phyloP scores from a whole-genome alignment of 2,888 invertebrate species.

The Drosophila pseudotakahashii region DNA sequence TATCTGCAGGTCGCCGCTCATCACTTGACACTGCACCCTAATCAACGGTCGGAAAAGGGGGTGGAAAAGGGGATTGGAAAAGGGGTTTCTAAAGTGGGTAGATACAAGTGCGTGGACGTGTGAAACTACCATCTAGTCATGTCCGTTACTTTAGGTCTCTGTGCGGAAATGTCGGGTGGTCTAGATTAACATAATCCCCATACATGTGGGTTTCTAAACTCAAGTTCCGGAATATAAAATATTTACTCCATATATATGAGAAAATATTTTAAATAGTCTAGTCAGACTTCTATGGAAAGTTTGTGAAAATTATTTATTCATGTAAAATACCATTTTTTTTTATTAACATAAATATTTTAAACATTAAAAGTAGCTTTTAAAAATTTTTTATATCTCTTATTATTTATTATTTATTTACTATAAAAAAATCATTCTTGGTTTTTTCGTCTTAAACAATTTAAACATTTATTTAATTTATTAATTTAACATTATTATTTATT shows the following conservation, averaged over 20 bases:
- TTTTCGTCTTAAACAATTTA: too few species aligned
- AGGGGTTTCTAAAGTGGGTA: neutral
- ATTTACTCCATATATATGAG: neutral
- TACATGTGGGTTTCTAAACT: slow-evolving; percentile 44
- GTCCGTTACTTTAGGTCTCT: slow-evolving; percentile 29
- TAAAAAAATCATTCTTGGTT: too few species aligned
- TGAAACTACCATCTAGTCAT: slow-evolving; percentile 30
- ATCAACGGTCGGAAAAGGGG: slow-evolving; percentile 50
- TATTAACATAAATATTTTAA: too few species aligned
- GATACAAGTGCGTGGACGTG: slow-evolving; percentile 44
- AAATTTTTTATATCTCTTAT: too few species aligned
- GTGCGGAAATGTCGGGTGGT: slow-evolving; percentile 28
- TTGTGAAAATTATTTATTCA: neutral
- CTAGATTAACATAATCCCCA: slow-evolving; percentile 61
- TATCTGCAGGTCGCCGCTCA: slow-evolving; percentile 32
- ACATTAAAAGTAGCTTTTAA: too few species aligned
- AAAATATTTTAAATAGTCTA: neutral
- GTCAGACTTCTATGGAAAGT: neutral
- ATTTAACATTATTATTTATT: too few species aligned
- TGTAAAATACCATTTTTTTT: too few species aligned
- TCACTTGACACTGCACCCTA: slow-evolving; percentile 63
- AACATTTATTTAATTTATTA: too few species aligned
- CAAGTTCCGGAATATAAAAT: neutral
- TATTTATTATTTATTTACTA: too few species aligned
- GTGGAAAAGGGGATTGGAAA: neutral